These are phyloP conservation scores for Diogma glabrata DNA, from an alignment of 2,888 invertebrate genomes.

Conservation along the genomic window DNA sequence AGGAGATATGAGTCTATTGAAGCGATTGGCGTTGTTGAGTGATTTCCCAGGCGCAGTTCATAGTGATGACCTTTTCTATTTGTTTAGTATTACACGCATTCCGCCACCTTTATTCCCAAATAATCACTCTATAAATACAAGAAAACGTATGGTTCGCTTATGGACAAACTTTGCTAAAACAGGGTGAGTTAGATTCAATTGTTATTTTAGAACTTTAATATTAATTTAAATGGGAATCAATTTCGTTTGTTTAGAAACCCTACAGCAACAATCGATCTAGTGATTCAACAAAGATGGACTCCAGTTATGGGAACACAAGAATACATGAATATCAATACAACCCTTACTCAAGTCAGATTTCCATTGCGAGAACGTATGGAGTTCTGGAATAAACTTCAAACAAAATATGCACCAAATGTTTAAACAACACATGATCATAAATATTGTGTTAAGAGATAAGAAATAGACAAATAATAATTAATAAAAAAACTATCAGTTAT, in stretches of 20 bases:
- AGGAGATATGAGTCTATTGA: slow-evolving; percentile 15
- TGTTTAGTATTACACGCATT: slow-evolving; percentile 31
- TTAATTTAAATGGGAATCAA: no score
- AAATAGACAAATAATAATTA: no score
- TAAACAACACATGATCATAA: no score
- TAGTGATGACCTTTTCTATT: slow-evolving; percentile 35
- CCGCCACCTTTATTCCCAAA: slow-evolving; percentile 26
- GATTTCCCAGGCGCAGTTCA: slow-evolving; percentile 30
- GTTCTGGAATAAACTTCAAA: slow-evolving; percentile 34
- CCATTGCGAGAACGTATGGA: slow-evolving; percentile 38
- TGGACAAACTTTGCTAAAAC: slow-evolving; percentile 44
- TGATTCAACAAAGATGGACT: slow-evolving; percentile 32
- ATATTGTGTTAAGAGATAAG: no score
- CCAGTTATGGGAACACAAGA: slow-evolving; percentile 36
- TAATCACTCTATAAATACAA: slow-evolving; percentile 34
- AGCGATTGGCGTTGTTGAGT: slow-evolving; percentile 9
- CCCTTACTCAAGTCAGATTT: slow-evolving; percentile 38
- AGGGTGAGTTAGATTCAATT: no score
- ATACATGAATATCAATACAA: slow-evolving; percentile 37
- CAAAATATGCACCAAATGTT: slow-evolving; percentile 7
- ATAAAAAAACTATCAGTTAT: no score
- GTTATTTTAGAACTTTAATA: no score
- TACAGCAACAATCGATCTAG: background rate
- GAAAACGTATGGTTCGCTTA: slow-evolving; percentile 36
- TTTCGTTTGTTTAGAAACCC: slow-evolving; percentile 5